Evolutionary conservation across 2,888 invertebrate genomes (phyloP).

Genomic region (Xylocampa areola): DNA sequence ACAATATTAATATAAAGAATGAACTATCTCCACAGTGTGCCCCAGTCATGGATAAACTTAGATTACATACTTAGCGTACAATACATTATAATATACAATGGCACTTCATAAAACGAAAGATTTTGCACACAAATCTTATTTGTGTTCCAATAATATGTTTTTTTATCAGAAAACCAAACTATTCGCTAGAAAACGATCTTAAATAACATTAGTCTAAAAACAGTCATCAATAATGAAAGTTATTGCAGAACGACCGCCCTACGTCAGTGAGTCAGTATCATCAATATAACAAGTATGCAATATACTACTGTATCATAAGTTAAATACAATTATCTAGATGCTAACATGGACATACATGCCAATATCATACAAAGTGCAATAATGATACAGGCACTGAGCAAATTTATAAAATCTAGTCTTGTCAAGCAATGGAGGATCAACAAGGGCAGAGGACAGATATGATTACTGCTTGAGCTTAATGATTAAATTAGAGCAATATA

Average conservation of each 20-base stretch:
- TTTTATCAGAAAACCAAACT: conserved; percentile 20
- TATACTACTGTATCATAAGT: conserved; percentile 41
- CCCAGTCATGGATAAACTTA: conserved; percentile 67
- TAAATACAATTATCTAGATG: conserved; percentile 52
- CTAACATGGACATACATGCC: conserved; percentile 51
- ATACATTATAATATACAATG: conserved; percentile 56
- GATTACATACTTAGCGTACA: conserved; percentile 58
- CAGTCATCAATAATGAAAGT: conserved; percentile 27
- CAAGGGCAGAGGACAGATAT: conserved; percentile 39
- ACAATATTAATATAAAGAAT: conserved; percentile 31
- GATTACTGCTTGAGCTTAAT: conserved; percentile 28
- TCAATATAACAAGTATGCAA: conserved; percentile 39
- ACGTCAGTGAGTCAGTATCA: conserved; percentile 31
- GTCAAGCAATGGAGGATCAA: conserved; percentile 38
- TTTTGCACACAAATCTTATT: conserved; percentile 48
- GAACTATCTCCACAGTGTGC: conserved; percentile 51
- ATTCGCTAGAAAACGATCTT: not conserved
- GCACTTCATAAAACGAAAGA: conserved; percentile 56
- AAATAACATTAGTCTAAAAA: conserved; percentile 28
- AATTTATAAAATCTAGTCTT: conserved; percentile 59
- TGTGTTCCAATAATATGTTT: conserved; percentile 39
- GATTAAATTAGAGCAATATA: conserved; percentile 46
- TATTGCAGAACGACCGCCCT: conserved; percentile 26
- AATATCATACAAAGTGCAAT: conserved; percentile 54
- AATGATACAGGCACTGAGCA: conserved; percentile 65